Conservation (phyloP, 2,797 vertebrate species). For the Poliocrania exsul region DNA sequence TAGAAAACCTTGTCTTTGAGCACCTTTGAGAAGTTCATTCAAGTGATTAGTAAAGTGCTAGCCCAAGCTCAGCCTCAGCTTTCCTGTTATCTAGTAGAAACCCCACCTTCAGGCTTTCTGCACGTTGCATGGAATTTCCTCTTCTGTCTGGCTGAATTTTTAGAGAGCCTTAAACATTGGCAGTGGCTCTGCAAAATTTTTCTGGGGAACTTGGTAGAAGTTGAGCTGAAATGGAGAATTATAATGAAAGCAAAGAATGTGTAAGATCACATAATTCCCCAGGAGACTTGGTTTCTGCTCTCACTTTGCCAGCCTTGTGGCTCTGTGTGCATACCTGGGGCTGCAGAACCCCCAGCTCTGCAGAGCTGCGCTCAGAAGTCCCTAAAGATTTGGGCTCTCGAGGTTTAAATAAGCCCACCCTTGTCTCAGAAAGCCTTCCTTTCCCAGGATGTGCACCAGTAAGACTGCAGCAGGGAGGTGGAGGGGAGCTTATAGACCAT, state of each 20-base stretch:
- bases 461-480: not conserved
- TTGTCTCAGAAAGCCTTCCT: not conserved
- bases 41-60: not conserved
- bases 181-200: slow-evolving; percentile 8
- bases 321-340: not conserved
- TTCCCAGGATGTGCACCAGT: not conserved
- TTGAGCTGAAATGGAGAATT: slow-evolving; percentile 11
- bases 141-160: slow-evolving; percentile 50
- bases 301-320: not conserved
- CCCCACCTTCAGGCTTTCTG: not conserved
- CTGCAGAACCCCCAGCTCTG: not conserved
- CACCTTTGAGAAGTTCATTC: not conserved
- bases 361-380: not conserved
- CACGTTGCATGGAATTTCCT: not conserved
- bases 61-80: not conserved
- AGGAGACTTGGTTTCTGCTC: not conserved
- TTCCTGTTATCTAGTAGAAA: slow-evolving; percentile 29
- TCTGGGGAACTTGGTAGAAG: not conserved
- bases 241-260: not conserved
- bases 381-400: not conserved
- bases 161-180: slow-evolving; percentile 24
- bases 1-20: not conserved
- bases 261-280: not conserved
- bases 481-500: not conserved
- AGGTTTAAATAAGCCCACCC: not conserved